These are phyloP conservation scores for Bombycilla garrulus DNA, from an alignment of 2,113 vertebrate genomes.

Conservation along the genomic window DNA sequence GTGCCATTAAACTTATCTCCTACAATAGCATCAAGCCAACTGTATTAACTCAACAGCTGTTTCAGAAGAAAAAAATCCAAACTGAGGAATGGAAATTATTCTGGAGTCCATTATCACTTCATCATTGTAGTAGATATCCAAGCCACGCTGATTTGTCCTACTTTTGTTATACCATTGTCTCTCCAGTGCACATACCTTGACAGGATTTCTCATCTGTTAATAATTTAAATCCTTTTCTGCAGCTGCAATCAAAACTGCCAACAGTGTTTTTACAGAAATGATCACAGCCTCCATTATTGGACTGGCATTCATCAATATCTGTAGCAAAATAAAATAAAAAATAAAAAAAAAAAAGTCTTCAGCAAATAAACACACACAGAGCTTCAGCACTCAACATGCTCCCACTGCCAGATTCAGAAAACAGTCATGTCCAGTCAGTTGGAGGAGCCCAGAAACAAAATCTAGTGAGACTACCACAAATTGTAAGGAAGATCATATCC, in stretches of 20 bases:
- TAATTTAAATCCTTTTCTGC: conserved; percentile 95
- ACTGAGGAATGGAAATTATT: conserved; percentile 15
- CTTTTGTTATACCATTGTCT: neutral
- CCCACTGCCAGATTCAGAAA: neutral
- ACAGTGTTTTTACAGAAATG: conserved; percentile 97
- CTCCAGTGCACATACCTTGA: conserved; percentile 83
- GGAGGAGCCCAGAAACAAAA: conserved; percentile 24
- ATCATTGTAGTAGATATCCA: conserved; percentile 32
- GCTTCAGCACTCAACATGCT: neutral
- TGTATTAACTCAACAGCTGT: conserved; percentile 2
- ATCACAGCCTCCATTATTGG: conserved; percentile 89
- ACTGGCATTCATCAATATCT: conserved; percentile 97
- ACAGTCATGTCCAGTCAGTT: neutral
- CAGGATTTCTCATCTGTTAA: conserved; percentile 95
- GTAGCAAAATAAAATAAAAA: conserved; percentile 43
- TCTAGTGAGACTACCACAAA: neutral
- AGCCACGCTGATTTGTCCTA: conserved; percentile 15
- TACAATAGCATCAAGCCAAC: neutral
- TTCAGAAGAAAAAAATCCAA: neutral
- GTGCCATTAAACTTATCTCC: neutral
- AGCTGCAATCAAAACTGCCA: conserved; percentile 98
- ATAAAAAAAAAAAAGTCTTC: neutral
- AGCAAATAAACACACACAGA: conserved; percentile 28
- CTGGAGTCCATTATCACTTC: conserved; percentile 43
- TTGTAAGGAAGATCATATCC: neutral